Conservation (phyloP, 2,888 invertebrate genomes). For the Hirtodrosophila histrioides region DNA sequence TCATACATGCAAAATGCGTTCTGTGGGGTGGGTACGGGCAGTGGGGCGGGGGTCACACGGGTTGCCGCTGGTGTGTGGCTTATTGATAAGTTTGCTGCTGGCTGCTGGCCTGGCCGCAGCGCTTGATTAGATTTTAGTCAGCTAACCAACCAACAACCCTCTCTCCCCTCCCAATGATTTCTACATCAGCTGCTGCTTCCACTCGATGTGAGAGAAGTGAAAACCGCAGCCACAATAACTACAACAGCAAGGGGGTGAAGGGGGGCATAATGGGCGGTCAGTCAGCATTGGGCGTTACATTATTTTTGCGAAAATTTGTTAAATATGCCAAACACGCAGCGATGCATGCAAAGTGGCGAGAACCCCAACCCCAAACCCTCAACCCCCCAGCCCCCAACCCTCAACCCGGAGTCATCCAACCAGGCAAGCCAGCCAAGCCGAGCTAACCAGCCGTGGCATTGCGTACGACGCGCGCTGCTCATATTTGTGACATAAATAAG, state of each 20-base stretch:
- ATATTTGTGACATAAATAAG: constrained; percentile 80
- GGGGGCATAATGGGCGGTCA: constrained; percentile 1
- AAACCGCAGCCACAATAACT: constrained; percentile 67
- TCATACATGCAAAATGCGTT: constrained; percentile 40
- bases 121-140: constrained; percentile 78
- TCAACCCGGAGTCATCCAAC: constrained; percentile 33
- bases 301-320: constrained; percentile 79
- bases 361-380: background rate
- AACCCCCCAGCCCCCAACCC: background rate
- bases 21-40: background rate
- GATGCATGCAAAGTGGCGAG: constrained; percentile 77
- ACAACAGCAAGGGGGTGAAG: constrained; percentile 20
- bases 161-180: background rate
- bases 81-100: constrained; percentile 62
- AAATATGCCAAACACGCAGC: constrained; percentile 80
- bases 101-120: constrained; percentile 62
- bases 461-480: constrained; percentile 68
- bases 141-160: constrained; percentile 21
- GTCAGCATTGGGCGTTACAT: constrained; percentile 54
- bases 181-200: background rate
- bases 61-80: constrained; percentile 49
- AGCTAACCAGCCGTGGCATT: constrained; percentile 73
- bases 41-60: background rate
- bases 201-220: constrained; percentile 36
- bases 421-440: constrained; percentile 48